Base-by-base conservation (phyloP, 1,140 invertebrate genomes). In the Augochlora pura region DNA sequence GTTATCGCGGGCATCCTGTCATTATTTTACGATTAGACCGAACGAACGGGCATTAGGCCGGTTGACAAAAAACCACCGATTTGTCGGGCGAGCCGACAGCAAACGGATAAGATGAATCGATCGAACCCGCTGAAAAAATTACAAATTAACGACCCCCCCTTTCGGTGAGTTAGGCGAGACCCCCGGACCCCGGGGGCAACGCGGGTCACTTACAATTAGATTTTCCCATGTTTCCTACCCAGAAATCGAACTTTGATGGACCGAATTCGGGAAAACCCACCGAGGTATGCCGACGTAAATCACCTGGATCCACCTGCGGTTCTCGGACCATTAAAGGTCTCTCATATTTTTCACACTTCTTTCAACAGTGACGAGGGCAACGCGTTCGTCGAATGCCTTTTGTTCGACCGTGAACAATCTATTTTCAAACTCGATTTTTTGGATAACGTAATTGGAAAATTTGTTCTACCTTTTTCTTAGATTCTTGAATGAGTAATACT, bases 1-100 rank as follows among this genome's bases (percentile, higher is more conserved):
- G 73, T 63, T 79, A 74, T 82, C 77, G 42, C 27, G 25, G 25
- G 64, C 73, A 81, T 86, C 77, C 83, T 78, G 82, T 90, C 89
- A 89, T 91, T 91, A 91, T 91, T 91, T 90, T 86, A 81, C 88
- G 89, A 91, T 91, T 91, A 91, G 87, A 84, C 68, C 32, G 76
- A 85, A 86, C 65, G 73, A 77, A 72, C 73, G 49, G 64, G 73
- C 72, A 79, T 79, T 79, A 74, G 57, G 39, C 39, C 57, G 76
- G 52, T 83, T 49, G 72, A 86, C 77, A 77, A 75, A 81, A 85
- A 81, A 65, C 27, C 39, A 49, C 62, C 65, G 78, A 80, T 80
- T 67, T 67, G 64, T 79, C 70, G 67, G 59, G 73, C 49, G 65
- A 54, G 73, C 25, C 52, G 73, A 65, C 74, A 83, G 75, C 72